Percentiles rank a stretch among this genome's conserved stretches.
Conservation (phyloP, 1,140 invertebrate species). For the Cardiocondyla obscurior region DNA sequence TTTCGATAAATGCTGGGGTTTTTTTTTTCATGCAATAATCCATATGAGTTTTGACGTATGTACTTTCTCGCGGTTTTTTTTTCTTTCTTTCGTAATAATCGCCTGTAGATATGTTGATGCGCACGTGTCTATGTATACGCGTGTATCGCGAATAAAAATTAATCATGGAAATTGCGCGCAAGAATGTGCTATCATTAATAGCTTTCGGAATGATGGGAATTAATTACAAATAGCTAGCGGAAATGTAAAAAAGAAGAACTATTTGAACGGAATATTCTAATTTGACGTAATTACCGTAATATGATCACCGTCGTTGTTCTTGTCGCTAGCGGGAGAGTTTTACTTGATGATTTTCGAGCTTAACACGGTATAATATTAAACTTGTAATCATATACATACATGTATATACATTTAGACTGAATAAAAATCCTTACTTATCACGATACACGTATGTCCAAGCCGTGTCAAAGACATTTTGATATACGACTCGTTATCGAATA, state of each 20-base stretch:
- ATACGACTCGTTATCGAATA: slow-evolving; percentile 3
- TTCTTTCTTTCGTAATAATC: neutral
- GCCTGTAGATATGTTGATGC: neutral
- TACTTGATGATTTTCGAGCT: slow-evolving; percentile 16
- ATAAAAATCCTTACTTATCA: neutral
- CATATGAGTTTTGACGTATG: too few relatives aligned
- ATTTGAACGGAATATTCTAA: slow-evolving; percentile 47
- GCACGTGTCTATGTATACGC: neutral
- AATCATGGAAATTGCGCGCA: slow-evolving; percentile 38
- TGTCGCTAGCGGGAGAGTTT: neutral
- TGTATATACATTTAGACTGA: neutral
- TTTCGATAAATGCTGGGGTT: neutral
- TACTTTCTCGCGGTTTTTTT: neutral
- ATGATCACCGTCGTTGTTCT: neutral
- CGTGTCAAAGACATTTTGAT: neutral
- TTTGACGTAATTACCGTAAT: slow-evolving; percentile 46
- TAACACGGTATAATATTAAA: neutral
- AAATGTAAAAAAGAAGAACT: slow-evolving; percentile 38
- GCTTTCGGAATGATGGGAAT: slow-evolving; percentile 36
- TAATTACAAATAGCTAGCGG: slow-evolving; percentile 37
- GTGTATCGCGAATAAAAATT: neutral
- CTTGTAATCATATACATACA: slow-evolving; percentile 21
- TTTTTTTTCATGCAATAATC: too few relatives aligned
- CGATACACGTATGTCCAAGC: neutral
- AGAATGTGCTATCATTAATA: slow-evolving; percentile 18